Base-by-base conservation (phyloP, 2,888 invertebrate species). In the Drosophila ustulata region DNA sequence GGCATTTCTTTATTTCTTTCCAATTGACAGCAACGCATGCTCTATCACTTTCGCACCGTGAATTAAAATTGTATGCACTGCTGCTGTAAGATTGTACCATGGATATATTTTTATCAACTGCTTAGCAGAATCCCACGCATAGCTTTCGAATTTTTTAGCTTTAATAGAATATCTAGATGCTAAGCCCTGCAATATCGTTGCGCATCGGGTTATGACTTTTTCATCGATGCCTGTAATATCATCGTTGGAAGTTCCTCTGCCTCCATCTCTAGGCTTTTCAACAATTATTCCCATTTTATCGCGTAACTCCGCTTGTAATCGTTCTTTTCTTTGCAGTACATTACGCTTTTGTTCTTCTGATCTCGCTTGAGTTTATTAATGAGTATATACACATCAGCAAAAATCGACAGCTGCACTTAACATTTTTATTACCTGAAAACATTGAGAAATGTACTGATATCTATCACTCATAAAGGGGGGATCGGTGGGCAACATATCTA, bases 221-320 rank as follows among this genome's bases (percentile, higher is more conserved):
- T 52, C 32, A 51, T 61, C 46, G 18, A 37, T n/a, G 34, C 61
- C 45, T 26, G 52, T 61, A 45, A 61, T 52, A 3, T 3, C 50
- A 32, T 50, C 23, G 32, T 59, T 59, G 18, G 18, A 18, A 32
- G 50, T 50, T 25, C 32, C 43, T 28, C 13, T 43, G 11, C 58
- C 58, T 30, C 50, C 50, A 9, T 46, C 46, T 28, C 46, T 62
- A 8, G 23, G 52, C 28, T 53, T 52, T n/a, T 62, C 39, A 13
- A 46, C 51, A 37, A 52, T 34, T 37, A 51, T 9, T 9, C 28
- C 34, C 58, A 37, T 47, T 57, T 47, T 47, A 9, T 34, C 46
- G n/a, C 46, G 26, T 1, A 26, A 26, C 5, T 28, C 28, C 0
- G 5, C 28, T 28, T 28, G 28, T 0, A 28, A 1, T 28, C 28